A percentile compares a stretch with the other conserved stretches of the same genome.
Evolutionary conservation across 92 coral and sea anemone species (phyloP).

Genomic region (Anthopleura xanthogrammica): DNA sequence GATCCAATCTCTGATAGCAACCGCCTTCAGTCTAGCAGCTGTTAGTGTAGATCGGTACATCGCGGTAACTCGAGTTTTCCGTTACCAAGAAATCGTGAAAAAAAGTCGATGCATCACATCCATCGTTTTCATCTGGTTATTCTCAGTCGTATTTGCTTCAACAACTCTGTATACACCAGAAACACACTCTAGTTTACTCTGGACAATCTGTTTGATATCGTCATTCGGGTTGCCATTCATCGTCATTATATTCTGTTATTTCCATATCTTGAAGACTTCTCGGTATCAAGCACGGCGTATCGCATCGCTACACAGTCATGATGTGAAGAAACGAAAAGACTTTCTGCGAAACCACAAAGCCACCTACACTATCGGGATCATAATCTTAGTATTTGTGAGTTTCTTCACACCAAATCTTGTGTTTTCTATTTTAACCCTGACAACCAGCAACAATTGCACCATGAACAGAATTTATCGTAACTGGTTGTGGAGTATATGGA

Average conservation of each 20-base stretch:
- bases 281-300: constrained; percentile 30
- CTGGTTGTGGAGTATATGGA: constrained; percentile 35
- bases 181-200: constrained; percentile 1
- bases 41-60: constrained; percentile 50
- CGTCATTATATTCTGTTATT: constrained; percentile 40
- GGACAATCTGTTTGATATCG: constrained; percentile 25
- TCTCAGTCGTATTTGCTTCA: constrained; percentile 31
- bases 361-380: constrained; percentile 21
- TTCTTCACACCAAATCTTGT: constrained; percentile 28
- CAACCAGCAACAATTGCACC: constrained; percentile 1
- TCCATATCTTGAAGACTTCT: constrained; percentile 30
- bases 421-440: constrained; percentile 16
- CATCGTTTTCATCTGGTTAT: constrained; percentile 28
- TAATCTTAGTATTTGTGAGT: constrained; percentile 19
- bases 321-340: constrained; percentile 16
- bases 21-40: constrained; percentile 52
- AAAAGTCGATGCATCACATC: constrained; percentile 16
- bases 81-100: constrained; percentile 30
- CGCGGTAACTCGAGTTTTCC: constrained; percentile 47
- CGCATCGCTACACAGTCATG: not conserved
- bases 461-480: constrained; percentile 14
- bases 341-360: constrained; percentile 25
- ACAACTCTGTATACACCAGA: constrained; percentile 20
- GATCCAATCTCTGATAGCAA: constrained; percentile 45
- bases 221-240: constrained; percentile 44